Base-by-base conservation (phyloP, 2,113 vertebrate species). In the Cepphus grylle region DNA sequence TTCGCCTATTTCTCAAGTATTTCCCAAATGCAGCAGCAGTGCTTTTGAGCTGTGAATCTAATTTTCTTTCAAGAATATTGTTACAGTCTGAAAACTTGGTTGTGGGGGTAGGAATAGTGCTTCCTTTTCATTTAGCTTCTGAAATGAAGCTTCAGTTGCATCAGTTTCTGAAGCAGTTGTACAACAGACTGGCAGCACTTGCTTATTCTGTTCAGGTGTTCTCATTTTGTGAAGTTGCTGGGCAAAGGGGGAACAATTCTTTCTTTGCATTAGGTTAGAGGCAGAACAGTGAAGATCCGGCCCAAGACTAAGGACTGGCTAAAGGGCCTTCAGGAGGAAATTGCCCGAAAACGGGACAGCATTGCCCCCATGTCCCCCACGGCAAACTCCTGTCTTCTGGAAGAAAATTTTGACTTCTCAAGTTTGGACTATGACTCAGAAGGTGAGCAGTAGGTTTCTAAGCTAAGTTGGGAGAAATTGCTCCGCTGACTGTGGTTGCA, bases 271-370 rank as follows among this genome's bases (percentile, higher is more conserved):
- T 90, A 98, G 98, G 94, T 98, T 56, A 98, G 97, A 94, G 98
- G 98, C 83, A 97, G 97, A 90, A 97, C 96, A 3, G 97, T 98
- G 93, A 98, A 94, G 94, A 98, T 98, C 49, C 93, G 97, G 43
- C 98, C 98, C 4, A 98, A 98, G 94, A 98, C 98, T 12, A 98
- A 97, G 74, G 98, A 98, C 86, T 98, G 98, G 98, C 97, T 98
- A 34, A 97, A 98, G 63, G 98, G 98, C 43, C 58, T 98, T 81
- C 97, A 97, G 27, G 98, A 98, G 40, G 98, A 98, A 96, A 98
- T 98, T 50, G 58, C 94, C 32, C 96, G 96, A 13, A 98, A 98
- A 69, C 96, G 98, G 30, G 98, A 98, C 62, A 98, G 98, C 26
- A 0, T 97, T 72, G 96, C 58, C 17, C 95, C 98, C 2, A 38